Base-by-base conservation (phyloP, 2,888 invertebrate species). In the Phytoseiulus persimilis region DNA sequence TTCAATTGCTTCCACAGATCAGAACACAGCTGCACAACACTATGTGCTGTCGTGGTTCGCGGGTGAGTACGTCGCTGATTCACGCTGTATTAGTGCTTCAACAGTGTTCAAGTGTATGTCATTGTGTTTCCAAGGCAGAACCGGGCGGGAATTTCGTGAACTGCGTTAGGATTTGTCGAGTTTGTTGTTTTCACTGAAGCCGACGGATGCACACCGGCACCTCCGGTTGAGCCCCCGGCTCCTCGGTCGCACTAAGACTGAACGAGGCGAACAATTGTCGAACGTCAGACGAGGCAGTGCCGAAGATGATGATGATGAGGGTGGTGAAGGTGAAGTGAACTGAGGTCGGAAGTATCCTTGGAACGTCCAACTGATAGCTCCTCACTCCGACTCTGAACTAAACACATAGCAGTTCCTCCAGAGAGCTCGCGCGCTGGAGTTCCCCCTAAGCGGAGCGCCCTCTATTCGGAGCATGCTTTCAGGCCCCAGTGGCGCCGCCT, bases 331-430 rank as follows among this genome's bases (percentile, higher is more conserved):
- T 65, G 65, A 65, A 23, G 65, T 65, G 65, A 65, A 65, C 65
- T 65, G 65, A 65, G 28, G 65, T 65, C 65, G 65, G 14, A 65
- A 65, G 65, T 65, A 65, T 65, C 65, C 65, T 65, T 23, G 65
- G 65, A 65, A 65, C 65, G 28, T 65, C 65, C 65, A 65, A 65
- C 65, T 65, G 65, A 65, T 3, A 65, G 5, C 65, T 65, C 65
- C 65, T 65, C 65, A 65, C 65, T 65, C 65, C 65, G 65, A 65
- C 65, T 65, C 65, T 65, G 65, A 65, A 65, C 65, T 65, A 65
- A 65, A 65, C 65, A 23, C 65, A 14, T 65, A 65, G 65, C 65
- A 65, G 9, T 65, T 65, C 65, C 28, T 65, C 65, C 65, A 65
- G 65, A 14, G 65, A 65, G 65, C 65, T 65, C 65, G 65, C 65